Base-by-base conservation (phyloP, 2,797 vertebrate species). In the Eulemur rubriventer region DNA sequence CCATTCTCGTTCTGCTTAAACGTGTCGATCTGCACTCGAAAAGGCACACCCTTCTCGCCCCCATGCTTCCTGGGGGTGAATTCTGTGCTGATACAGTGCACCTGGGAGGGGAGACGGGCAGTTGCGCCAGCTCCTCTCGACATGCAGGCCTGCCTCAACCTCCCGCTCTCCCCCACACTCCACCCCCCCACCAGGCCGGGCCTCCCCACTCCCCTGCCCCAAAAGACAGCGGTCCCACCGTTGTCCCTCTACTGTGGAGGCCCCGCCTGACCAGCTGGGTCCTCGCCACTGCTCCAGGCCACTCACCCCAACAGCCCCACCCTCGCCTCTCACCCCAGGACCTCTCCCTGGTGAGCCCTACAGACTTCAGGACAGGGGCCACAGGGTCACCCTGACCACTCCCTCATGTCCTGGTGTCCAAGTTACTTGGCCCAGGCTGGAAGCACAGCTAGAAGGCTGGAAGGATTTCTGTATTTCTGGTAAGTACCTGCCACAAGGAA, bases 71-170 rank as follows among this genome's bases (percentile, higher is more conserved):
- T 98, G 18, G 99, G 99, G 41, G 99, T 99, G 98, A 99, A 99
- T 98, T 99, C 99, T 0, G 99, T 99, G 98, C 99, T 99, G 98
- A 99, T 99, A 97, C 99, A 99, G 98, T 99, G 99, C 46, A 99
- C 99, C 99, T 99, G 92, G 20, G n/a, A 88, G 22, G 41, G 63
- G 35, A 82, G 16, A 24, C 0, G 24, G 35, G 30, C 41, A 12
- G 59, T 35, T 0, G 11, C 46, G 63, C 16, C 18, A 33, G 22
- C 4, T 67, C 33, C 55, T n/a, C 52, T 43, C 72, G 41, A 4
- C 1, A 20, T 20, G 18, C 26, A 35, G 41, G 41, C 26, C 72
- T 28, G 22, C 73, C 46, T n/a, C 41, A 2, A 24, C 38, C 38
- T 52, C 50, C 48, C 63, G 2, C 82, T 48, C 33, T 20, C 13